Percentiles rank a stretch among this genome's conserved stretches.
phyloP scores from a whole-genome alignment of 1,140 invertebrate species.

The Nebria ingens region DNA sequence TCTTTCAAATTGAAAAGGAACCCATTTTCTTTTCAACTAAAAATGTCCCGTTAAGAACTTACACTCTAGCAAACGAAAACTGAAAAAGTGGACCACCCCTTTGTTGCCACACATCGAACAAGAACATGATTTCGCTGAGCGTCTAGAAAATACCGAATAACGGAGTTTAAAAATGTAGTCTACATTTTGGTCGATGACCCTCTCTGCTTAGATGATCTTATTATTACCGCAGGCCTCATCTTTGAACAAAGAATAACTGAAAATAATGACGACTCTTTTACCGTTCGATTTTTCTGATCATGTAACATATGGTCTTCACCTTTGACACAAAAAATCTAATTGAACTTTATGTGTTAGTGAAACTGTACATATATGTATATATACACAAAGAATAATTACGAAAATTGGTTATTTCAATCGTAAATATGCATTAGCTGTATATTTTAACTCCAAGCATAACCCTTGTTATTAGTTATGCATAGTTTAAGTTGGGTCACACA shows the following conservation, averaged over 20 bases:
- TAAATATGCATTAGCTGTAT: no score
- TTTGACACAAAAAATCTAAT: background rate
- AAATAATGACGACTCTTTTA: background rate
- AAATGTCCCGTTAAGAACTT: slow-evolving; percentile 6
- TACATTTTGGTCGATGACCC: slow-evolving; percentile 8
- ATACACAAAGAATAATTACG: no score
- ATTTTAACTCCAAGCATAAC: no score
- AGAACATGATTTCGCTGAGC: background rate
- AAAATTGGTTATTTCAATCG: no score
- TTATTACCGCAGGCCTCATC: background rate
- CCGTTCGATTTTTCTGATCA: background rate
- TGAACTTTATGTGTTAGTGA: no score
- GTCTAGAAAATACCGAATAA: slow-evolving; percentile 5
- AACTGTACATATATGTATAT: no score
- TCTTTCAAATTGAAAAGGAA: slow-evolving; percentile 4
- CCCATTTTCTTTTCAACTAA: slow-evolving; percentile 5
- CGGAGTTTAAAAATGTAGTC: slow-evolving; percentile 7
- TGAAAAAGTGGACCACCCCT: background rate
- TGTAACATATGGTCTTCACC: slow-evolving; percentile 2
- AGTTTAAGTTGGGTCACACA: no score
- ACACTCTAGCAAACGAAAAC: background rate
- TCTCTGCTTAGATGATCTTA: background rate
- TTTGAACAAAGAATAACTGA: background rate
- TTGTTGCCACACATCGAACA: background rate
- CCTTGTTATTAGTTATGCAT: no score